These are phyloP conservation scores for Chironomus tepperi DNA, from an alignment of 1,140 invertebrate species.

Conservation along the genomic window DNA sequence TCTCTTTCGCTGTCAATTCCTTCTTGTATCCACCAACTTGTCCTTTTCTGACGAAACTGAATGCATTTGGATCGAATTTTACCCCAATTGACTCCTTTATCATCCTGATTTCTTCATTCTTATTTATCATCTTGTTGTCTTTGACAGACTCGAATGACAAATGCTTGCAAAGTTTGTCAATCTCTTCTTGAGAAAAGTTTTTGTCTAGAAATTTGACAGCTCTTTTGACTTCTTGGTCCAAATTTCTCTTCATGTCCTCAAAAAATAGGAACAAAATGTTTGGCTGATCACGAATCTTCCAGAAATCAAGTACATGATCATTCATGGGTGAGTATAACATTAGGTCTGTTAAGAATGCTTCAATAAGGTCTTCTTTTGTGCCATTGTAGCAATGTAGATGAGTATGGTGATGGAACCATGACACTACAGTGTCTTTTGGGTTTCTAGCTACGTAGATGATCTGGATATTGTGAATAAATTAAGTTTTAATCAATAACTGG, in stretches of 20 bases:
- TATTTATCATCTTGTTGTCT: conserved; percentile 26
- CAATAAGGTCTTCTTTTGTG: conserved; percentile 64
- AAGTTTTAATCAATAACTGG: too few species aligned
- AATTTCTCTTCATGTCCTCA: conserved; percentile 68
- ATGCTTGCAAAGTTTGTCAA: conserved; percentile 53
- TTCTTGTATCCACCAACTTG: conserved; percentile 72
- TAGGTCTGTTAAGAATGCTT: conserved; percentile 58
- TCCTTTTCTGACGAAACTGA: conserved; percentile 63
- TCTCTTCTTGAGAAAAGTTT: conserved; percentile 50
- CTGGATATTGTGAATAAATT: not conserved
- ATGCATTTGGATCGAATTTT: not conserved
- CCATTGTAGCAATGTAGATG: conserved; percentile 55
- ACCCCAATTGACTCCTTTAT: too few species aligned
- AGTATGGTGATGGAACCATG: conserved; percentile 72
- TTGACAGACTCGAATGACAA: conserved; percentile 64
- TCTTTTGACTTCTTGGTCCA: conserved; percentile 48
- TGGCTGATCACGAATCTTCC: conserved; percentile 54
- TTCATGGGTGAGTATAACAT: conserved; percentile 52
- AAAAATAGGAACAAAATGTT: conserved; percentile 59
- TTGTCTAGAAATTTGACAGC: conserved; percentile 64
- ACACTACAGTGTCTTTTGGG: conserved; percentile 83
- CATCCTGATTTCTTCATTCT: not conserved
- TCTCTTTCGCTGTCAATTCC: conserved; percentile 58
- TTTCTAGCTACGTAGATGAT: conserved; percentile 79
- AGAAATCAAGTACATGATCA: conserved; percentile 56